Evolutionary conservation across 2,888 invertebrate genomes (phyloP).

Genomic region (Noctua pronuba): DNA sequence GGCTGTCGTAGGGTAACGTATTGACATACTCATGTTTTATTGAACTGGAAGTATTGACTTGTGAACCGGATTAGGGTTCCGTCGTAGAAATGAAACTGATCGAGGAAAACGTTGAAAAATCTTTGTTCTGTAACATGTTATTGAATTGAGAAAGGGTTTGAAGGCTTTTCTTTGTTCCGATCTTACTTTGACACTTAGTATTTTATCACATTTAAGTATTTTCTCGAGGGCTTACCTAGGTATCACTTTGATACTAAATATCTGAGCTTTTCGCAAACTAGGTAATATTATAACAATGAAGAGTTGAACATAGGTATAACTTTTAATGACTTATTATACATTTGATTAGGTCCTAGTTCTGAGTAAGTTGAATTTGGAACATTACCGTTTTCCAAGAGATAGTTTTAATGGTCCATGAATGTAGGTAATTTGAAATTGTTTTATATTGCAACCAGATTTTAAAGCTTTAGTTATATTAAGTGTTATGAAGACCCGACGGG

Average conservation of each 20-base stretch:
- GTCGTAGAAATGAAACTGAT: slow-evolving; percentile 8
- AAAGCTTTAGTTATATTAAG: background rate
- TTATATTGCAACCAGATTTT: background rate
- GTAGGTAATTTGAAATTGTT: background rate
- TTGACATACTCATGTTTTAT: slow-evolving; percentile 36
- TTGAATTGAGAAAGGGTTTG: background rate
- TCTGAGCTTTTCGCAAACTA: background rate
- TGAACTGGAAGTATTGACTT: slow-evolving; percentile 23
- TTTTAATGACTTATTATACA: slow-evolving; percentile 3
- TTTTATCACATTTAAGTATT: background rate
- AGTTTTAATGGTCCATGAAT: background rate
- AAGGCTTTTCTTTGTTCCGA: background rate
- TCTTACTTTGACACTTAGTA: background rate
- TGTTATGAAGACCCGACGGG: background rate
- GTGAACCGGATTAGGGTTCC: slow-evolving; percentile 11
- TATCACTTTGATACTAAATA: background rate
- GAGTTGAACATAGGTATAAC: slow-evolving; percentile 7
- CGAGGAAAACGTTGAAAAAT: background rate
- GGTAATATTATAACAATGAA: slow-evolving; percentile 3
- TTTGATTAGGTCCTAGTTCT: background rate
- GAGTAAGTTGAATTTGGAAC: slow-evolving; percentile 1
- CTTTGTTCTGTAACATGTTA: background rate
- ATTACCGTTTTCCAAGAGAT: background rate
- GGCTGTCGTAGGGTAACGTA: slow-evolving; percentile 25
- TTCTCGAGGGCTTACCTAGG: background rate